Conservation (phyloP, 2,888 invertebrate species). For the Matsumyia berberina region DNA sequence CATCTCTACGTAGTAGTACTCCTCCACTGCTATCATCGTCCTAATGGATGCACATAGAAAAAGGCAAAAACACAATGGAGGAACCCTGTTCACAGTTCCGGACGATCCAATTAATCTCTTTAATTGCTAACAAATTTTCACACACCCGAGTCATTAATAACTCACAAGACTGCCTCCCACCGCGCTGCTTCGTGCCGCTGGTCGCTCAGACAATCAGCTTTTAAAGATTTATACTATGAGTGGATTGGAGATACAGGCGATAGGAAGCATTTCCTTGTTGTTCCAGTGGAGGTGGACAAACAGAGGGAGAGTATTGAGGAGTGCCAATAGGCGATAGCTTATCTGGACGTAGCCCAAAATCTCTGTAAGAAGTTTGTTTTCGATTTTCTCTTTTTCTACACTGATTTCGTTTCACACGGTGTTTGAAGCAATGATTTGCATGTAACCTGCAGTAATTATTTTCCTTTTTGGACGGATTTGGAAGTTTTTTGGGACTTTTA, state of each 20-base stretch:
- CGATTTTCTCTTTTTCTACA: background rate
- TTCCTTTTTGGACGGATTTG: too few species aligned
- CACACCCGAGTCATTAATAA: slow-evolving; percentile 76
- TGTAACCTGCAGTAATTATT: too few species aligned
- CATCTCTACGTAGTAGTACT: slow-evolving; percentile 51
- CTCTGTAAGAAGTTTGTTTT: slow-evolving; percentile 9
- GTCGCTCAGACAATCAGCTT: slow-evolving; percentile 60
- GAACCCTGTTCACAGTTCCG: slow-evolving; percentile 74
- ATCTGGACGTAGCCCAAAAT: slow-evolving; percentile 61
- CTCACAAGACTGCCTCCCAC: slow-evolving; percentile 65
- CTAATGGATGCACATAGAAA: slow-evolving; percentile 67
- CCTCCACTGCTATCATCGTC: slow-evolving; percentile 8
- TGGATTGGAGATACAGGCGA: slow-evolving; percentile 11
- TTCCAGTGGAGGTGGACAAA: slow-evolving; percentile 26
- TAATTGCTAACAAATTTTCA: slow-evolving; percentile 79
- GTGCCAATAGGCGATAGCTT: slow-evolving; percentile 64
- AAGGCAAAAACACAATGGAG: slow-evolving; percentile 68
- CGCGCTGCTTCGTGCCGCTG: slow-evolving; percentile 19
- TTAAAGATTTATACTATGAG: slow-evolving; percentile 64
- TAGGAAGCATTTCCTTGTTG: background rate
- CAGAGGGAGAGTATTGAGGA: slow-evolving; percentile 46
- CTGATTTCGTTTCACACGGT: background rate
- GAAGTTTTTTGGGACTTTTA: too few species aligned
- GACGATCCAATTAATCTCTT: slow-evolving; percentile 78
- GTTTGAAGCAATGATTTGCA: background rate